Evolutionary conservation across 2,113 vertebrate genomes (phyloP), one percentile per base, ranked within the genome.

Genomic region (Sula dactylatra): DNA sequence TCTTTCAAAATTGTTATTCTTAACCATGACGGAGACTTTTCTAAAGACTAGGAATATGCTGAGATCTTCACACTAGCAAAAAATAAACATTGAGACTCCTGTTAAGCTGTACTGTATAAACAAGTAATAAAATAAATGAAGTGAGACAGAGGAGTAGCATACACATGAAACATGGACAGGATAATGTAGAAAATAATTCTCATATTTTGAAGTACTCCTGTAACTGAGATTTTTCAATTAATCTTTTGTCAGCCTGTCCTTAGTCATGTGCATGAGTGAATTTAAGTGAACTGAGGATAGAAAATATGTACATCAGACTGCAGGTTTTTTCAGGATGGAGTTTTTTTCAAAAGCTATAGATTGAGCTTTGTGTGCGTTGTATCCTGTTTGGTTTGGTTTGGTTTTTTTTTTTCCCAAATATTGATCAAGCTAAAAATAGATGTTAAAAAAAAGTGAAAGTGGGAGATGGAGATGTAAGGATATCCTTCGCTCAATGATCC

Each of bases 61-160:
- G 62, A 87, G 86, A 67, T 79, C 72, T 91, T 96, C 77, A 55
- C 45, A 15, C 52, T 36, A 74, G 55, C 47, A 80, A 85, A 70
- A 77, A 86, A 54, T 54, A 92, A 97, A 93, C 82, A 90, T 0
- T 58, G 67, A 79, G 65, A 47, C 82, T 92, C 55, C 50, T 82
- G 77, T 70, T 86, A 90, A 88, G 40, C 24, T 82, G 3, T 36
- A 42, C 65, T 81, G 44, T 81, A 74, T 88, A 86, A 94, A 86
- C 95, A 91, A 86, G 72, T 67, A 92, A 64, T 95, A 86, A 92
- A 94, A 88, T 84, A 88, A 92, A 90, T 81, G 49, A 87, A 86
- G 82, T 88, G 77, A 88, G 90, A 40, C 77, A 72, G 74, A 96
- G 72, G 77, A 49, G 45, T 72, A 76, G n/a, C 70, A 54, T 62